Conservation (phyloP, 2,113 vertebrate genomes). For the Sarotherodon lohbergeri region DNA sequence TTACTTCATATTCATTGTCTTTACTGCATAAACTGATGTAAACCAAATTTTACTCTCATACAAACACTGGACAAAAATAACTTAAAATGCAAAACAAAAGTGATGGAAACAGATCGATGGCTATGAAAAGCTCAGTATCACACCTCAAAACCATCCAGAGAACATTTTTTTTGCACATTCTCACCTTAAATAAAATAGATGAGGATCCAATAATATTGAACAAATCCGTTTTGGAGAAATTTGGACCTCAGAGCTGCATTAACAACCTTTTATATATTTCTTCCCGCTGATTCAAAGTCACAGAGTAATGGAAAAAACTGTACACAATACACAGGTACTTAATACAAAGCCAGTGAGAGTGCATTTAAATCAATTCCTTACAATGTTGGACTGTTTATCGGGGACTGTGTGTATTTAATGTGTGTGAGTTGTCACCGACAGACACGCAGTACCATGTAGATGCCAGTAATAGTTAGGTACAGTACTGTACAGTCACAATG, state of each 20-base stretch:
- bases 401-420: conserved; percentile 25
- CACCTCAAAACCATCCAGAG: not conserved
- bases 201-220: conserved; percentile 7
- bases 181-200: conserved; percentile 35
- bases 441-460: conserved; percentile 59
- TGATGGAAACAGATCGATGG: conserved; percentile 35
- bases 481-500: conserved; percentile 61
- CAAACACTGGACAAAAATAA: conserved; percentile 44
- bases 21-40: too few relatives aligned
- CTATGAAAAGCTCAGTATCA: conserved; percentile 20
- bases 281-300: conserved; percentile 28
- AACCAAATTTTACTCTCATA: too few relatives aligned
- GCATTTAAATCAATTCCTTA: conserved; percentile 37
- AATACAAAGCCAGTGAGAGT: conserved; percentile 45
- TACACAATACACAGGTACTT: conserved; percentile 38
- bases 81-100: conserved; percentile 43
- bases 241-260: conserved; percentile 39
- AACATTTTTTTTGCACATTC: conserved; percentile 20
- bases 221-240: conserved; percentile 6
- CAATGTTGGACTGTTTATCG: conserved; percentile 6
- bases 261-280: conserved; percentile 19
- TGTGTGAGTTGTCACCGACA: conserved; percentile 29
- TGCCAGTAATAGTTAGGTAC: conserved; percentile 50
- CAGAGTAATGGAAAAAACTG: conserved; percentile 1
- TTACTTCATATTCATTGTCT: too few relatives aligned